These are phyloP conservation scores for Bufo bufo DNA, from an alignment of 2,113 vertebrate species.

Conservation along the genomic window DNA sequence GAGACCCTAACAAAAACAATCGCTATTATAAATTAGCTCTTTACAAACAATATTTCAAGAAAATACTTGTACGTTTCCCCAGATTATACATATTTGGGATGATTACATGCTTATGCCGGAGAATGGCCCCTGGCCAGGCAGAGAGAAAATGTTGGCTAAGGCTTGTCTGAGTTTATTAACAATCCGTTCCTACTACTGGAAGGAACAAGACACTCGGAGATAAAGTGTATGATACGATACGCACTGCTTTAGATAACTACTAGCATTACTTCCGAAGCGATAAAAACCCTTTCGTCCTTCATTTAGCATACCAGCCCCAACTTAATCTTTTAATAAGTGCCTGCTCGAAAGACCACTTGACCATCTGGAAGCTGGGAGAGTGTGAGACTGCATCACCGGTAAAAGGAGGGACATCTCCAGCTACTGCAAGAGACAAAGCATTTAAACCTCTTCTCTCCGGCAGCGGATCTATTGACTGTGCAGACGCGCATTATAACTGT, in stretches of 20 bases:
- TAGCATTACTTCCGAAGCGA: conserved; percentile 69
- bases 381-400: conserved; percentile 63
- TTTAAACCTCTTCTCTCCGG: conserved; percentile 55
- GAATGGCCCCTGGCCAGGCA: conserved; percentile 84
- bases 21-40: conserved; percentile 72
- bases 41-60: conserved; percentile 75
- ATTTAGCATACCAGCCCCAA: conserved; percentile 62
- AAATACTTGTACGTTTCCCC: conserved; percentile 81
- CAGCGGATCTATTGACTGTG: conserved; percentile 57
- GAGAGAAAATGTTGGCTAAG: conserved; percentile 60
- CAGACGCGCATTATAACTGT: conserved; percentile 6
- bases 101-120: conserved; percentile 88
- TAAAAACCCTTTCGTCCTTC: conserved; percentile 72
- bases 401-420: conserved; percentile 65
- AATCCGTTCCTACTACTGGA: conserved; percentile 72
- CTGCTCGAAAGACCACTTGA: conserved; percentile 72
- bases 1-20: conserved; percentile 70
- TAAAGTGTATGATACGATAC: conserved; percentile 73
- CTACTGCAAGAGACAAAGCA: conserved; percentile 51
- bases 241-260: conserved; percentile 71
- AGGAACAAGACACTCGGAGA: conserved; percentile 76
- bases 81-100: conserved; percentile 84
- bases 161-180: conserved; percentile 75
- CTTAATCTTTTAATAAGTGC: conserved; percentile 68
- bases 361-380: conserved; percentile 64